Conservation (phyloP, 2,888 invertebrate genomes). For the Elegia similella region DNA sequence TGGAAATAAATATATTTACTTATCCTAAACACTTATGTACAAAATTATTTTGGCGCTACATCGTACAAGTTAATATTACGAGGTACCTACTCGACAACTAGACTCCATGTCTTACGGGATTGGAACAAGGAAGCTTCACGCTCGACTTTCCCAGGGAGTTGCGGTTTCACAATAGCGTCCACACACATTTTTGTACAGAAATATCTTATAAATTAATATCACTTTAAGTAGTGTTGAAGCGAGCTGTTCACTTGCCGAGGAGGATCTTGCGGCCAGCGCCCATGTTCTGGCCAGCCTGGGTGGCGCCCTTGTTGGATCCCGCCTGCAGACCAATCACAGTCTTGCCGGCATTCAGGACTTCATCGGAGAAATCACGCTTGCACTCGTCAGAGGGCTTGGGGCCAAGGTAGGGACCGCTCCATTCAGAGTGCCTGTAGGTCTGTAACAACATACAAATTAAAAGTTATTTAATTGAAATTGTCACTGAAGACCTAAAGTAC, state of each 20-base stretch:
- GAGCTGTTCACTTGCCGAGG: slow-evolving; percentile 88
- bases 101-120: slow-evolving; percentile 35
- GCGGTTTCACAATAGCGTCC: slow-evolving; percentile 68
- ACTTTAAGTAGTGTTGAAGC: slow-evolving; percentile 50
- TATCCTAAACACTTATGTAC: slow-evolving; percentile 71
- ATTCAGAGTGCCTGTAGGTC: slow-evolving; percentile 93
- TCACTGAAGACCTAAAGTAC: slow-evolving; percentile 30
- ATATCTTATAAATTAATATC: slow-evolving; percentile 74
- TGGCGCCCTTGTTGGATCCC: slow-evolving; percentile 97
- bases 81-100: slow-evolving; percentile 31
- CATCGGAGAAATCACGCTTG: slow-evolving; percentile 96
- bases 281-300: slow-evolving; percentile 94
- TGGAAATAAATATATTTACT: slow-evolving; percentile 69
- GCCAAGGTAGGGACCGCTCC: slow-evolving; percentile 93
- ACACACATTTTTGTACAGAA: slow-evolving; percentile 70
- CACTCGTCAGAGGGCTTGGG: slow-evolving; percentile 97
- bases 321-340: slow-evolving; percentile 96
- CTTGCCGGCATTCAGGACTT: slow-evolving; percentile 93
- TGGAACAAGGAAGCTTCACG: slow-evolving; percentile 23
- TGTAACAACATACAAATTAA: slow-evolving; percentile 51
- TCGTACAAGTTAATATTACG: slow-evolving; percentile 42
- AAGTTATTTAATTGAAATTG: slow-evolving; percentile 4
- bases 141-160: slow-evolving; percentile 30
- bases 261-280: slow-evolving; percentile 95
- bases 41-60: slow-evolving; percentile 69